Base-by-base conservation (phyloP, 2,797 vertebrate genomes). In the Gephyroberyx darwinii region DNA sequence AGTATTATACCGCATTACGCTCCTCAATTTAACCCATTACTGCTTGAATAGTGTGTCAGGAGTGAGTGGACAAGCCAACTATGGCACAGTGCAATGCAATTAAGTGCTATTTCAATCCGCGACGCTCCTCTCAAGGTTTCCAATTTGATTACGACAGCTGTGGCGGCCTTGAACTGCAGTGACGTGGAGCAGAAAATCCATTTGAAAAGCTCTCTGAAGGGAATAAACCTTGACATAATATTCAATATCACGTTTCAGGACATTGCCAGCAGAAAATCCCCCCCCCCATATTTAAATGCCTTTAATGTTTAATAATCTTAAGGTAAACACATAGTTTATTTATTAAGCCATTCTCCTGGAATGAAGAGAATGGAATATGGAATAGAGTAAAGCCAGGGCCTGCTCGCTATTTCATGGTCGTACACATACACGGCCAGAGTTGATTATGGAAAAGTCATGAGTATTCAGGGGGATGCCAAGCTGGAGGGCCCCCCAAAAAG, bases 161-260 rank as follows among this genome's bases (percentile, higher is more conserved):
- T 83, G 83, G 77, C 87, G 77, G 77, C 80, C 71, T 77, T 80
- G 69, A 76, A 84, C 86, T 39, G 20, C 58, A 1, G 91, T 85
- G 92, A 92, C 69, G 67, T 75, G 84, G 75, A 92, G 91, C 91
- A 90, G 88, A 91, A 94, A 92, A 94, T 92, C 92, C 77, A 93
- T 92, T 90, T 88, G 89, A 92, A 92, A 91, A 86, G 84, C 58
- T 65, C 65, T 88, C 90, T 41, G 71, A 77, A 71, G 89, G 86
- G 85, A 90, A 87, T 89, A 87, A 89, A 82, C 85, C 87, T 69
- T 80, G 85, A 89, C 82, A 69, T 84, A 78, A 86, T 83, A 84
- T 87, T 88, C 82, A 84, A 89, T 85, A 90, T 87, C 76, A 87
- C 51, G 51, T 84, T 85, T 85, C 80, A 81, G 80, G 82, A 81